Base-by-base conservation (phyloP, 1,140 invertebrate genomes). In the Microplitis mediator region DNA sequence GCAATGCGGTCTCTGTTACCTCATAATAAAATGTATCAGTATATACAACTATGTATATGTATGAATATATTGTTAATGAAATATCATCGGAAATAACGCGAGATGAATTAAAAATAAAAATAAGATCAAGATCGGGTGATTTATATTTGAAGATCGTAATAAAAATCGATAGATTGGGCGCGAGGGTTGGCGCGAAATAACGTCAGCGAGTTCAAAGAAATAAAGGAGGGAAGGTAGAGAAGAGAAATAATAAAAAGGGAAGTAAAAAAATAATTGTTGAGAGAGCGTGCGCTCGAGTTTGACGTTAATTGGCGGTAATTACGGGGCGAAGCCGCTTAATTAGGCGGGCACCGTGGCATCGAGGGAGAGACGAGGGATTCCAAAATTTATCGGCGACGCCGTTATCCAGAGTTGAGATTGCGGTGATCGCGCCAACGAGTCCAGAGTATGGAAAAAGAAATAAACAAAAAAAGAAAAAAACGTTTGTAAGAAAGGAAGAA, bases 261-360 rank as follows among this genome's bases (percentile, higher is more conserved):
- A 23, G 23, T 23, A 23, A 31, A 58, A 23, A 23, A 16, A 23
- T 31, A 58, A 58, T 4, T 58, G 16, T 31, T 14, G 35, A 34
- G 50, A 16, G 67, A 45, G 63, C 39, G 64, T 66, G 71, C 79
- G 79, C 71, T 66, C 74, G 74, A 80, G 74, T 79, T 81, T 82
- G 81, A 84, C 81, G 77, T 83, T 85, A 85, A 85, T 84, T 83
- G 82, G 82, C 78, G 78, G 77, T 83, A 85, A 83, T 85, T 83
- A 83, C 75, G 77, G 76, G 76, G 78, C 77, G 76, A 83, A 85
- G 71, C 78, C 78, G 80, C 82, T 85, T 83, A 84, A 84, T 85
- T 85, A 83, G 77, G 71, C 74, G 78, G 76, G 69, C 62, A 34
- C 45, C 75, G 32, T 72, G 68, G 52, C 39, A 56, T 35, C 14